These are phyloP conservation scores for Hanleya hanleyi DNA, from an alignment of 2,888 invertebrate genomes.

Conservation along the genomic window DNA sequence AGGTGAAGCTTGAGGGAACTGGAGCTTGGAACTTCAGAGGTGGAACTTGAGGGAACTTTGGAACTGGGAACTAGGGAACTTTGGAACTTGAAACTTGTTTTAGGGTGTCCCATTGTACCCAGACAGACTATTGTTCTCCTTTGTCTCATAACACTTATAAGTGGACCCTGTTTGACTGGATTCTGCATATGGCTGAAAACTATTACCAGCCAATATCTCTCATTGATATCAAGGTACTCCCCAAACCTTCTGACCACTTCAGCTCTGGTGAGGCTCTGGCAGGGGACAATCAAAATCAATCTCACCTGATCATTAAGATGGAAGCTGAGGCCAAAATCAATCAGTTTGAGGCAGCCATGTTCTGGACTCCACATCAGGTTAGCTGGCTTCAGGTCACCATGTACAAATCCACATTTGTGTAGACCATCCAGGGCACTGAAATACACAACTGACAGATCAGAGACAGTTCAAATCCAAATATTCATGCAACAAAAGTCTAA, in stretches of 20 bases:
- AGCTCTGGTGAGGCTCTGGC: too few species aligned
- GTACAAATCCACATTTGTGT: constrained; percentile 24
- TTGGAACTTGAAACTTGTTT: too few species aligned
- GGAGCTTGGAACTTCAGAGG: too few species aligned
- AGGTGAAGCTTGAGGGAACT: too few species aligned
- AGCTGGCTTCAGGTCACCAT: constrained; percentile 27
- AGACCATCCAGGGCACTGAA: constrained; percentile 6
- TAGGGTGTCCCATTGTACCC: too few species aligned
- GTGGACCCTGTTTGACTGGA: background rate
- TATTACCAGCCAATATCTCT: background rate
- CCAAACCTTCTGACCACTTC: too few species aligned
- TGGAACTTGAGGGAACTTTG: too few species aligned
- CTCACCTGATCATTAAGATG: constrained; percentile 18
- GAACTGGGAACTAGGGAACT: too few species aligned
- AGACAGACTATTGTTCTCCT: too few species aligned
- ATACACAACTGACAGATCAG: background rate
- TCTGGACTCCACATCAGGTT: constrained; percentile 29
- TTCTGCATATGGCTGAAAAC: background rate
- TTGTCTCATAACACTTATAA: background rate
- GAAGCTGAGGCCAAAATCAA: constrained; percentile 31
- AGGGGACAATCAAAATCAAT: background rate
- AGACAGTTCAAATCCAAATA: background rate
- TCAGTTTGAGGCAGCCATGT: constrained; percentile 26
- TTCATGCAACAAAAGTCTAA: too few species aligned
- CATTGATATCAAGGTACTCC: too few species aligned